phyloP scores from a whole-genome alignment of 2,113 vertebrate genomes.

The Gymnogyps californianus region DNA sequence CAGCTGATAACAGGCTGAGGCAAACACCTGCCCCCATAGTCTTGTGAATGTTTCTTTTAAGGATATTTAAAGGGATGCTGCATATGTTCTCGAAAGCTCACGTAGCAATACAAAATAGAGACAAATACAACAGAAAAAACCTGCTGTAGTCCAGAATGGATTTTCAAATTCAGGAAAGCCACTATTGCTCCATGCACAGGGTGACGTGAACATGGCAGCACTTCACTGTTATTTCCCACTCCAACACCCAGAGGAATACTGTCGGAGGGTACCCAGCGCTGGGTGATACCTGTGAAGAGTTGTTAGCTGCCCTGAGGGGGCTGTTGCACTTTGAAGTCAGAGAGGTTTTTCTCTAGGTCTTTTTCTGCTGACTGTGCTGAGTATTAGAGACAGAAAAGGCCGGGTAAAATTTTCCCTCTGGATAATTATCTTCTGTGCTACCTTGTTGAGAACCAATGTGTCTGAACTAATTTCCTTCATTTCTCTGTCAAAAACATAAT shows the following conservation, averaged over 20 bases:
- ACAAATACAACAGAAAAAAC: not conserved
- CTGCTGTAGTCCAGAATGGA: not conserved
- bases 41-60: not conserved
- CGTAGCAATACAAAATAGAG: not conserved
- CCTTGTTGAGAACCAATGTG: not conserved
- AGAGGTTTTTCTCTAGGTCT: not conserved
- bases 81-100: not conserved
- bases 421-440: not conserved
- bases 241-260: not conserved
- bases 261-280: not conserved
- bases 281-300: not conserved
- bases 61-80: not conserved
- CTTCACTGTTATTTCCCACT: not conserved
- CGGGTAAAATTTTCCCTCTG: not conserved
- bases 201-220: rapidly evolving
- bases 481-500: not conserved
- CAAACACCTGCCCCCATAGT: not conserved
- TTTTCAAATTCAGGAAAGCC: not conserved
- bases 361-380: not conserved
- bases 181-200: not conserved
- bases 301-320: not conserved
- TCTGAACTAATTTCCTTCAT: not conserved
- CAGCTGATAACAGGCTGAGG: not conserved
- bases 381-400: not conserved
- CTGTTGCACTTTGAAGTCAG: not conserved